Evolutionary conservation across 2,888 invertebrate genomes (phyloP), one percentile per base, ranked within the genome.

Genomic region (Mystacides longicornis): DNA sequence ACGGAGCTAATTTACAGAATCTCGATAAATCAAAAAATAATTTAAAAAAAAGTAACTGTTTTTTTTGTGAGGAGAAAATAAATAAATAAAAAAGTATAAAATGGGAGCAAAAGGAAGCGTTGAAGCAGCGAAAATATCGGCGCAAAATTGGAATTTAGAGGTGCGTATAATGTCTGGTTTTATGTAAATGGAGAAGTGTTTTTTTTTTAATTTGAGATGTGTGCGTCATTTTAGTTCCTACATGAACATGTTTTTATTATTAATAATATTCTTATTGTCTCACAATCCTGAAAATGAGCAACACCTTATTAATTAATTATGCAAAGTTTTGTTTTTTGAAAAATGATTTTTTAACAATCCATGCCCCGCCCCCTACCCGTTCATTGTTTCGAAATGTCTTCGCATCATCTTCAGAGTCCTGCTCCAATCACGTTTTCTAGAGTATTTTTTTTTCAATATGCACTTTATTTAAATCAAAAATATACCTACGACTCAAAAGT

Each of bases 31-130:
- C 27, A 11, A 27, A 5, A 11, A 27, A 27, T 27, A 7, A 27
- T 27, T 7, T 27, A 27, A 27, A 27, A 27, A 27, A 37, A 14
- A 37, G 37, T 37, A n/a, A n/a, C 3, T 5, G 46, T 18, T 5
- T 5, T 5, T 46, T 5, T 18, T 46, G 9, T 46, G 14, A 23
- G 23, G 43, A 54, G 57, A 54, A 57, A 51, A 27, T 31, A 50
- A 53, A 53, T 51, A 49, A 37, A 3, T 7, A 46, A 49, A n/a
- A n/a, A 52, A 48, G 23, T 43, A 46, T 74, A 78, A 76, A 72
- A 86, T 86, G 87, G 87, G 87, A 76, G 86, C 86, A 73, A 87
- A 87, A 81, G 86, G 86, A 73, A 87, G 86, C 80, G 86, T 86
- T 73, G 86, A 87, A 74, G 86, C 86, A 70, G 85, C 84, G 71